phyloP scores from a whole-genome alignment of 1,140 invertebrate genomes.

The Heliconius hermathena region DNA sequence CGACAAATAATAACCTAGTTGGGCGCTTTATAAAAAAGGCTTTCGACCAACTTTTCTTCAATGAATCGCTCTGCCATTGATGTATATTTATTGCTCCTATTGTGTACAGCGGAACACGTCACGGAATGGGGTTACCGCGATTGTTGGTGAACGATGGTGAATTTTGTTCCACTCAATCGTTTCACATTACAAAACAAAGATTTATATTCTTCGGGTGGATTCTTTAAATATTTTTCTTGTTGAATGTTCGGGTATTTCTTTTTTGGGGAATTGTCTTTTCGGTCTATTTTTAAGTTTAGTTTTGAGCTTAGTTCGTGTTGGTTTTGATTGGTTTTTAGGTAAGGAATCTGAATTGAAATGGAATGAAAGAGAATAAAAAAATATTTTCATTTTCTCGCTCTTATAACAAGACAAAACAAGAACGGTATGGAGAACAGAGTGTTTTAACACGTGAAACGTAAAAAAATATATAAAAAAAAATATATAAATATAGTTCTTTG shows the following conservation, averaged over 20 bases:
- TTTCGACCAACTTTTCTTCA: constrained; percentile 21
- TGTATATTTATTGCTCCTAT: constrained; percentile 28
- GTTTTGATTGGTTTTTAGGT: no score
- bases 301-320: no score
- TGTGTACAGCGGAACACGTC: constrained; percentile 24
- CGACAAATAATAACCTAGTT: constrained; percentile 14
- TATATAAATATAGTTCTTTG: no score
- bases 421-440: no score
- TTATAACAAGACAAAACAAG: no score
- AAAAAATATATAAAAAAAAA: no score
- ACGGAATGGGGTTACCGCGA: constrained; percentile 24
- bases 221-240: not conserved
- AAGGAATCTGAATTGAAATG: no score
- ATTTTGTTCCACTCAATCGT: constrained; percentile 23
- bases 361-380: no score
- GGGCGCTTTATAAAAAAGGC: constrained; percentile 19
- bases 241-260: not conserved
- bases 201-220: not conserved
- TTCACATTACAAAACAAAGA: constrained; percentile 15
- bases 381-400: no score
- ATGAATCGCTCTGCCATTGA: constrained; percentile 27
- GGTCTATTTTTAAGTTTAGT: no score
- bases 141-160: constrained; percentile 14
- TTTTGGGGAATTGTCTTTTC: not conserved
- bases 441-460: no score